Conservation (phyloP, 64 coral and sea anemone genomes). For the Montipora efflorescens region DNA sequence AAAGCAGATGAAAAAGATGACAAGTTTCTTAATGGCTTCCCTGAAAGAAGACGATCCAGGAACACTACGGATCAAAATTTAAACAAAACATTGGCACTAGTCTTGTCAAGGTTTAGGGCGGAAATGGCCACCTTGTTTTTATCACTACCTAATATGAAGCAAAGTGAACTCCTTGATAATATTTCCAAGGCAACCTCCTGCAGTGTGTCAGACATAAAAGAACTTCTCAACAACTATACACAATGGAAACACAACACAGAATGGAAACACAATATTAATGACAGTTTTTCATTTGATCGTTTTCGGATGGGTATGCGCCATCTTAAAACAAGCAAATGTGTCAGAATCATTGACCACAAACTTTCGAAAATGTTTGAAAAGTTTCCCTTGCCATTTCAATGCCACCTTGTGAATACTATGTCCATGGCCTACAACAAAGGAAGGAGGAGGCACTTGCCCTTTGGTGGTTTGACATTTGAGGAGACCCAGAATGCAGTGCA, state of each 20-base stretch:
- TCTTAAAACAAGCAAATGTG: background rate
- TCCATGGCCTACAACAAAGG: slow-evolving; percentile 34
- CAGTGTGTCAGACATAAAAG: slow-evolving; percentile 20
- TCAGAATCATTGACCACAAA: background rate
- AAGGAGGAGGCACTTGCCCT: background rate
- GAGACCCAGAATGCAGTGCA: slow-evolving; percentile 31
- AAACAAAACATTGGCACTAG: slow-evolving; percentile 1
- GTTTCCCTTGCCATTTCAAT: slow-evolving; percentile 78
- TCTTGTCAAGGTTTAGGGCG: slow-evolving; percentile 49
- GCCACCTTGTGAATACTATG: slow-evolving; percentile 62
- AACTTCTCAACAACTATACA: slow-evolving; percentile 53
- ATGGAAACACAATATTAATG: background rate
- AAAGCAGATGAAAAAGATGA: background rate
- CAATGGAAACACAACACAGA: background rate
- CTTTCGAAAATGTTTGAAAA: background rate
- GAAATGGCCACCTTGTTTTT: slow-evolving; percentile 84
- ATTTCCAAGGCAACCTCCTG: slow-evolving; percentile 57
- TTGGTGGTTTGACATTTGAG: background rate
- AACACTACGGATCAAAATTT: background rate
- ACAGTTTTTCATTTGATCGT: background rate
- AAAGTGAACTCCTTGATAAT: slow-evolving; percentile 59
- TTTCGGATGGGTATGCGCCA: background rate
- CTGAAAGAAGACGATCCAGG: background rate
- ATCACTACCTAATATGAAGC: slow-evolving; percentile 41
- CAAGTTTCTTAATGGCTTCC: background rate